Evolutionary conservation across 1,140 invertebrate species (phyloP).

Genomic region (Holcopasites calliopsidis): DNA sequence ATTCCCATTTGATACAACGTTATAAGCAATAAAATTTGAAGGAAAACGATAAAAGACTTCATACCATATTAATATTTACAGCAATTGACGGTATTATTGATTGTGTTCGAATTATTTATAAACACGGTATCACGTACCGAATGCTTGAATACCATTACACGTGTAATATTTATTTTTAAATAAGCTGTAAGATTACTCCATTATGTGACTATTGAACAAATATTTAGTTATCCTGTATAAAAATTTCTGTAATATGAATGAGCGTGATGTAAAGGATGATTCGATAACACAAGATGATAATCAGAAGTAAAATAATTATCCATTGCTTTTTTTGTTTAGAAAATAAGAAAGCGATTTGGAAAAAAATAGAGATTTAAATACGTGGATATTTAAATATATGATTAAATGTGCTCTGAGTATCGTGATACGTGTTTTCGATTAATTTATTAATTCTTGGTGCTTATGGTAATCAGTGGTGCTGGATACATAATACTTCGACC

Average conservation of each 20-base stretch:
- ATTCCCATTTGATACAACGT: too few relatives aligned
- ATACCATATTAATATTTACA: neutral
- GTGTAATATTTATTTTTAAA: neutral
- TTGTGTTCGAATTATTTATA: neutral
- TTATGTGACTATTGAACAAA: neutral
- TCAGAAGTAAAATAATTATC: neutral
- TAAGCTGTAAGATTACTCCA: neutral
- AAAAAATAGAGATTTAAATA: neutral
- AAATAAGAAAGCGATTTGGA: too few relatives aligned
- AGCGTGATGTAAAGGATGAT: neutral
- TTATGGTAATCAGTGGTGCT: slow-evolving; percentile 54
- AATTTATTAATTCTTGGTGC: slow-evolving; percentile 48
- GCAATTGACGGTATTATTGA: neutral
- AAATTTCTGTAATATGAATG: neutral
- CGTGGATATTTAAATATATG: too few relatives aligned
- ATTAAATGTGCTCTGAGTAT: neutral
- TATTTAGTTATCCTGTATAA: neutral
- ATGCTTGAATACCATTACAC: neutral
- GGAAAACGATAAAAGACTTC: too few relatives aligned
- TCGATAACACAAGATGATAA: neutral
- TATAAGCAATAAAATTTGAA: too few relatives aligned
- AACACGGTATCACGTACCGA: neutral
- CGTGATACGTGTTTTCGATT: neutral
- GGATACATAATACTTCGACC: slow-evolving; percentile 21
- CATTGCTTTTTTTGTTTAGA: neutral